Evolutionary conservation across 2,113 vertebrate genomes (phyloP).

Genomic region (Hypomesus transpacificus): DNA sequence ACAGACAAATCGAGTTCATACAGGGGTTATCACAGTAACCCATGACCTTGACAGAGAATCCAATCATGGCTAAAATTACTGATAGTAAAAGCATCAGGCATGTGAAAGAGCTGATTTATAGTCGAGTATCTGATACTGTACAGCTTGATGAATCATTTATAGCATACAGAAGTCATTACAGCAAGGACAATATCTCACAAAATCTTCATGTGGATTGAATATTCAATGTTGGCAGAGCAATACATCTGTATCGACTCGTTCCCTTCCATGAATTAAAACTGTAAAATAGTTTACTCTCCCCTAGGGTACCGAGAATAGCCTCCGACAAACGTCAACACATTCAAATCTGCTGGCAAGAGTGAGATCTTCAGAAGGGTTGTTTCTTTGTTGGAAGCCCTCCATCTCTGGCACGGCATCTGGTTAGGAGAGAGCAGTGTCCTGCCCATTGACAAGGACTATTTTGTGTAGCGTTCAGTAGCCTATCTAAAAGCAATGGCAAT

Average conservation of each 20-base stretch:
- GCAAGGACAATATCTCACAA: background rate
- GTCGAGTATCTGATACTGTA: conserved; percentile 15
- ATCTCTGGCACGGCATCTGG: background rate
- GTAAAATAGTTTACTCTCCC: background rate
- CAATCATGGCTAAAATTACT: conserved; percentile 3
- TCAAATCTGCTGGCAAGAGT: no score
- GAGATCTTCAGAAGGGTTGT: background rate
- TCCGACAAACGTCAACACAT: no score
- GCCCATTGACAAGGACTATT: conserved; percentile 61
- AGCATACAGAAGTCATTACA: background rate
- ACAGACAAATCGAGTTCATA: background rate
- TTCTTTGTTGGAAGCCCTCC: conserved; percentile 23
- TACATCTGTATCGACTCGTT: no score
- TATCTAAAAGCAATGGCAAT: conserved; percentile 63
- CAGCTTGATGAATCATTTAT: conserved; percentile 9
- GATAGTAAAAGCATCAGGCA: background rate
- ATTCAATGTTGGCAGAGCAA: no score
- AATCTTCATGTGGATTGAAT: background rate
- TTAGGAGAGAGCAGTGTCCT: conserved; percentile 35
- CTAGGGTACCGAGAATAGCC: no score
- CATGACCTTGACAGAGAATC: background rate
- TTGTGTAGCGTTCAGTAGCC: conserved; percentile 57
- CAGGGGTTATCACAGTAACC: conserved; percentile 35
- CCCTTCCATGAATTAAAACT: background rate
- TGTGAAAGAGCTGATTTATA: no score